Percentiles rank a stretch among this genome's conserved stretches.
phyloP scores from a whole-genome alignment of 92 coral and sea anemone species.

The Zoanthus sansibaricus region DNA sequence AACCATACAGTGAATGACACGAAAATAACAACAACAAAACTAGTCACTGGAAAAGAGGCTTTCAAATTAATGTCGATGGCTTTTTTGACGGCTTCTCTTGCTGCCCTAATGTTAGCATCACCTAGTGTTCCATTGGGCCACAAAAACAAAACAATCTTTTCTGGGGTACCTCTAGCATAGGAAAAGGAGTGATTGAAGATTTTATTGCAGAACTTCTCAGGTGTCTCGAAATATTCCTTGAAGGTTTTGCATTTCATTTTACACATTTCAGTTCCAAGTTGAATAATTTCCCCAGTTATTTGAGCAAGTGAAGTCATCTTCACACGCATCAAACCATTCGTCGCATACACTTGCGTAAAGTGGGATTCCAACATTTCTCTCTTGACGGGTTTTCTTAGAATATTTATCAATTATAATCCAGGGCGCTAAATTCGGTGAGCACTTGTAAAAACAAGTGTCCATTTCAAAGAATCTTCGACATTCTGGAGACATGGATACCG shows the following conservation, averaged over 20 bases:
- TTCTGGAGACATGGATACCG: slow-evolving; percentile 77
- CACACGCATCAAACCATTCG: slow-evolving; percentile 94
- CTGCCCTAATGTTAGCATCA: slow-evolving; percentile 76
- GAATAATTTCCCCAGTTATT: slow-evolving; percentile 87
- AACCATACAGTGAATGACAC: slow-evolving; percentile 2
- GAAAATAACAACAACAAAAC: neutral
- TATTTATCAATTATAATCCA: slow-evolving; percentile 81
- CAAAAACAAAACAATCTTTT: slow-evolving; percentile 86
- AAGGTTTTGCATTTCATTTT: slow-evolving; percentile 87
- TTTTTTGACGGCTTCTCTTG: slow-evolving; percentile 71
- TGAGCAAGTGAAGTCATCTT: slow-evolving; percentile 86
- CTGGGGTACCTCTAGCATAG: slow-evolving; percentile 78
- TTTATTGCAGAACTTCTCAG: slow-evolving; percentile 83
- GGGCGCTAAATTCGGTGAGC: slow-evolving; percentile 93
- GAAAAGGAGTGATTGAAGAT: slow-evolving; percentile 86
- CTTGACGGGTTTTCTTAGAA: slow-evolving; percentile 86
- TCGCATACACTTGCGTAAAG: slow-evolving; percentile 85
- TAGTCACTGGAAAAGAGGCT: slow-evolving; percentile 18
- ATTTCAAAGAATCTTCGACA: slow-evolving; percentile 86
- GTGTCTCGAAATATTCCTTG: slow-evolving; percentile 78
- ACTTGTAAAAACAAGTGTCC: slow-evolving; percentile 93
- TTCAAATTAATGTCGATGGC: slow-evolving; percentile 49
- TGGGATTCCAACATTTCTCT: slow-evolving; percentile 75
- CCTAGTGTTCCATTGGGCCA: slow-evolving; percentile 86
- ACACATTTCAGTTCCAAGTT: slow-evolving; percentile 95